Base-by-base conservation (phyloP, 2,797 vertebrate genomes). In the Galagoides demidoff region DNA sequence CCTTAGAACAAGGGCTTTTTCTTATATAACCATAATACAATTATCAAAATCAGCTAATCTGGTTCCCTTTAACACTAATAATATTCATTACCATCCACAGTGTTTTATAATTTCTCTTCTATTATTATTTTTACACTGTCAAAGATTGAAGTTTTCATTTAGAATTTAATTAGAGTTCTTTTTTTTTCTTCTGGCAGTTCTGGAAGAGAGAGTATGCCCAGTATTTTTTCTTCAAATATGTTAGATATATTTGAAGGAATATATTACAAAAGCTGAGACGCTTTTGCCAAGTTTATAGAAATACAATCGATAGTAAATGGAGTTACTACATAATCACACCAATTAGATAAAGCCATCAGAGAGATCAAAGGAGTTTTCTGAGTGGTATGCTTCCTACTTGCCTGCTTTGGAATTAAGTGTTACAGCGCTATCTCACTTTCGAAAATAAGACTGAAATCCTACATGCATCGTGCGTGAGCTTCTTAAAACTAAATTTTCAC, bases 121-220 rank as follows among this genome's bases (percentile, higher is more conserved):
- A 79, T 92, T 94, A 76, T 92, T 93, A 78, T 81, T 97, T 92
- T 94, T 86, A 89, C 90, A 81, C 31, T 92, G 31, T 94, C 59
- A 84, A 74, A 61, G n/a, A 85, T 63, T 95, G 59, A 92, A 29
- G 43, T 78, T 93, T 82, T 90, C 10, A 84, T 43, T 73, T 88
- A 84, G 84, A 95, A 86, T 59, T 95, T 90, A 95, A 92, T 94
- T 91, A 87, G 89, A 85, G 74, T 91, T 95, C n/a, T 45, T 89
- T 96, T 89, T 96, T 88, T 85, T 81, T 37, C 82, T 94, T 71
- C 70, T 94, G 73, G 89, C 23, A 66, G 39, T 68, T 13, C 73
- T 89, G 25, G 37, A 43, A 59, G 81, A 77, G 77, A 71, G 49
- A 89, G 20, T 39, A 84, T 34, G 76, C 5, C 37, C 45, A 55